Conservation (phyloP, 92 coral and sea anemone species). For the Phymanthus crucifer region DNA sequence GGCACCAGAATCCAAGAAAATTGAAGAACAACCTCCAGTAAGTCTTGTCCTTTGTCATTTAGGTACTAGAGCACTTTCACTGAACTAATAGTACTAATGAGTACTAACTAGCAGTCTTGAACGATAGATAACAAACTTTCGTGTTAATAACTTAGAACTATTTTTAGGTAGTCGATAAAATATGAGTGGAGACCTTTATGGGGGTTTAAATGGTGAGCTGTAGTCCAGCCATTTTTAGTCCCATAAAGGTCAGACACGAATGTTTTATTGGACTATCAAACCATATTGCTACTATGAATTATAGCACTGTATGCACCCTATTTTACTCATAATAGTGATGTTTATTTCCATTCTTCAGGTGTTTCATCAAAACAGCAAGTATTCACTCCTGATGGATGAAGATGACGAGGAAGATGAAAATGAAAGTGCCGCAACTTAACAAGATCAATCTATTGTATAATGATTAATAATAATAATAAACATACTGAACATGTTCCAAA, state of each 20-base stretch:
- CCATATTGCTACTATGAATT: background rate
- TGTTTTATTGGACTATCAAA: too few relatives aligned
- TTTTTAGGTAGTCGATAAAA: too few relatives aligned
- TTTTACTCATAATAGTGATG: background rate
- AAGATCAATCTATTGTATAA: constrained; percentile 20
- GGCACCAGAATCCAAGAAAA: constrained; percentile 77
- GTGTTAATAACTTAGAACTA: too few relatives aligned
- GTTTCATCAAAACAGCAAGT: constrained; percentile 86
- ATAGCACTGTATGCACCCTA: too few relatives aligned
- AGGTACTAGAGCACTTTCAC: too few relatives aligned
- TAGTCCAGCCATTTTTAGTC: too few relatives aligned
- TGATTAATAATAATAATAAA: constrained; percentile 4
- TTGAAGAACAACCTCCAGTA: constrained; percentile 79
- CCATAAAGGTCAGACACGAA: too few relatives aligned
- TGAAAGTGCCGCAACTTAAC: constrained; percentile 23
- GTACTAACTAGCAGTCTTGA: too few relatives aligned
- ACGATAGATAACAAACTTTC: too few relatives aligned
- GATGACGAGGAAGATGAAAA: constrained; percentile 61
- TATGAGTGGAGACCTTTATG: too few relatives aligned
- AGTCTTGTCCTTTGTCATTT: constrained; percentile 27
- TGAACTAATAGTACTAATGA: too few relatives aligned
- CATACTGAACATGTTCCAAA: background rate
- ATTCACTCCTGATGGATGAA: constrained; percentile 73
- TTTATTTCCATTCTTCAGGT: constrained; percentile 50
- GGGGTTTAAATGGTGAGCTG: too few relatives aligned